These are phyloP conservation scores for Epinephelus fuscoguttatus DNA, from an alignment of 2,113 vertebrate species.

Conservation along the genomic window DNA sequence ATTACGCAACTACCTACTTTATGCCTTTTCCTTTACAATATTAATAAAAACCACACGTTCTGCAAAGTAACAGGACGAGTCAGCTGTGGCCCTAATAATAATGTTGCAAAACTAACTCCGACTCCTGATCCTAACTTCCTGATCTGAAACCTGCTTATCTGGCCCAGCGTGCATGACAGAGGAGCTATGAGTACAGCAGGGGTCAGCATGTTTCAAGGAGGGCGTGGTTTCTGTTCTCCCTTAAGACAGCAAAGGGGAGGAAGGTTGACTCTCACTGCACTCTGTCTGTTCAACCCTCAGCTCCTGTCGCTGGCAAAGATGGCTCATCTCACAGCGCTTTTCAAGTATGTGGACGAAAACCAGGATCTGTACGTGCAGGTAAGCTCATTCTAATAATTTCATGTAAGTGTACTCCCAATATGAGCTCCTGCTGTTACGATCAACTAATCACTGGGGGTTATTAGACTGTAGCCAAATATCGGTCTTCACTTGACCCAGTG, in stretches of 20 bases:
- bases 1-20: background rate
- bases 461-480: background rate
- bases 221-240: constrained; percentile 47
- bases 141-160: constrained; percentile 1
- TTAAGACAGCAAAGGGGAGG: constrained; percentile 34
- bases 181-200: background rate
- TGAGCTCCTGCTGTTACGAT: background rate
- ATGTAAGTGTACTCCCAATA: background rate
- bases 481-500: background rate
- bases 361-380: constrained; percentile 95
- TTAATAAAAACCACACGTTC: background rate
- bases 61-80: background rate
- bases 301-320: constrained; percentile 77
- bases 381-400: background rate
- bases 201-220: constrained; percentile 60
- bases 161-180: constrained; percentile 9
- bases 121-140: constrained; percentile 1
- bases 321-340: constrained; percentile 87
- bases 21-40: background rate
- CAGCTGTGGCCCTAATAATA: background rate
- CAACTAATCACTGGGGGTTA: background rate
- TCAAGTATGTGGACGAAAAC: constrained; percentile 92
- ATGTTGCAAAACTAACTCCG: constrained; percentile 1
- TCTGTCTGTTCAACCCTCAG: constrained; percentile 60
- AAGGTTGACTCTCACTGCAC: constrained; percentile 6